Percentiles rank a stretch among this genome's conserved stretches.
These are phyloP conservation scores for Nemotelus pantherinus DNA, from an alignment of 2,888 invertebrate genomes.

Conservation along the genomic window DNA sequence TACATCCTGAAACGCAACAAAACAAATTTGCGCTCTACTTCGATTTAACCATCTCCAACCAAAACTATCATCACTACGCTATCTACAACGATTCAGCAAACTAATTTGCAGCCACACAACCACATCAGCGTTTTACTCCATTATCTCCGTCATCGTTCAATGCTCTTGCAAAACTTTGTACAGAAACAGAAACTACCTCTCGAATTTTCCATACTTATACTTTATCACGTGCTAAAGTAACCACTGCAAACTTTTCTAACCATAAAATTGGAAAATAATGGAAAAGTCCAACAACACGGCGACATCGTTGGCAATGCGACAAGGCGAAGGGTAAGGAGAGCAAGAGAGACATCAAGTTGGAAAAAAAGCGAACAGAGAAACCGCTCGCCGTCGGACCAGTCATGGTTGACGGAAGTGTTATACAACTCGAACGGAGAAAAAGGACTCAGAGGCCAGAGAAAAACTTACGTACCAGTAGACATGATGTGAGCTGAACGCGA, in stretches of 20 bases:
- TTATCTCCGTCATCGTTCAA: neutral
- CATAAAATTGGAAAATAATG: conserved; percentile 42
- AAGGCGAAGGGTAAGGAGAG: neutral
- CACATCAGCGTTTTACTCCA: neutral
- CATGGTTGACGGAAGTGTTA: conserved; percentile 41
- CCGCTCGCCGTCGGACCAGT: conserved; percentile 10
- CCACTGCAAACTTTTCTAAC: conserved; percentile 39
- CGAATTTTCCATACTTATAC: conserved; percentile 10
- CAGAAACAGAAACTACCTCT: conserved; percentile 1
- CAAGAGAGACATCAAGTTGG: neutral
- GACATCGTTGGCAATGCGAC: conserved; percentile 1
- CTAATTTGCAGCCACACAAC: neutral
- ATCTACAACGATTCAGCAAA: neutral
- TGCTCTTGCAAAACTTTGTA: neutral
- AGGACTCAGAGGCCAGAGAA: conserved; percentile 23
- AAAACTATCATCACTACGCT: too few species aligned
- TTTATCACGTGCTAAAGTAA: conserved; percentile 29
- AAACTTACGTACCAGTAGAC: conserved; percentile 41
- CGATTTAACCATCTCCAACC: too few species aligned
- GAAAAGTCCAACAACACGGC: conserved; percentile 23
- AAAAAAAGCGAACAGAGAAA: neutral
- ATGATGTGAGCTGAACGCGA: conserved; percentile 19
- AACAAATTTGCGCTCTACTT: too few species aligned
- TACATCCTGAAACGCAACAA: too few species aligned
- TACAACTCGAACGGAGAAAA: conserved; percentile 32